phyloP scores from a whole-genome alignment of 2,888 invertebrate species.

The Xestia sexstrigata region DNA sequence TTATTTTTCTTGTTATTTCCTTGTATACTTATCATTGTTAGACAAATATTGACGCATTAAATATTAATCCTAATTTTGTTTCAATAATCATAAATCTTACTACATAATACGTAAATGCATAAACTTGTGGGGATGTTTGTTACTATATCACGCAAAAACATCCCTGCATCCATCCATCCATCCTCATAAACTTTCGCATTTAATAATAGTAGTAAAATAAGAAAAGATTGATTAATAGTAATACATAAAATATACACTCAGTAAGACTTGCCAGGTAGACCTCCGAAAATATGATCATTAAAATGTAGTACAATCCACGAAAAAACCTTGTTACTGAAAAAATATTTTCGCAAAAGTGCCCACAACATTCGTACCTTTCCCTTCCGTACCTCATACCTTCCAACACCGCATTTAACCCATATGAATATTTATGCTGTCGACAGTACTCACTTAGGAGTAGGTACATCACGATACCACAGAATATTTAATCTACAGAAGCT shows the following conservation, averaged over 20 bases:
- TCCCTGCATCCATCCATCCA: too few relatives aligned
- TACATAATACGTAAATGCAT: too few relatives aligned
- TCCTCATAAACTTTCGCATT: too few relatives aligned
- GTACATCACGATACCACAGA: conserved; percentile 11
- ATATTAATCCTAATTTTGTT: too few relatives aligned
- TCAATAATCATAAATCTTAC: too few relatives aligned
- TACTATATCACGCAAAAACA: too few relatives aligned
- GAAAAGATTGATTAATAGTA: too few relatives aligned
- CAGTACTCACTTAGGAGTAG: conserved; percentile 42
- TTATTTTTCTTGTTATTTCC: not conserved
- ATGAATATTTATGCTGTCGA: conserved; percentile 61
- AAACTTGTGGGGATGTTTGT: too few relatives aligned
- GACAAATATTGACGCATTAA: not conserved
- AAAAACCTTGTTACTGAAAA: conserved; percentile 13
- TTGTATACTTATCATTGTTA: not conserved
- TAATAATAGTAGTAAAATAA: too few relatives aligned
- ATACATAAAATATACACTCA: too few relatives aligned
- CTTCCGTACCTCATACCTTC: conserved; percentile 30
- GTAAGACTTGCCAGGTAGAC: too few relatives aligned
- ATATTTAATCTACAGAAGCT: conserved; percentile 1
- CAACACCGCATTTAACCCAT: conserved; percentile 50
- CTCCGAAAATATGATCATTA: not conserved
- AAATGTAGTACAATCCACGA: conserved; percentile 5
- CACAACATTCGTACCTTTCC: conserved; percentile 36
- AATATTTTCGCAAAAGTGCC: conserved; percentile 26